Conservation (phyloP, 2,888 invertebrate species). For the Pherbina coryleti region DNA sequence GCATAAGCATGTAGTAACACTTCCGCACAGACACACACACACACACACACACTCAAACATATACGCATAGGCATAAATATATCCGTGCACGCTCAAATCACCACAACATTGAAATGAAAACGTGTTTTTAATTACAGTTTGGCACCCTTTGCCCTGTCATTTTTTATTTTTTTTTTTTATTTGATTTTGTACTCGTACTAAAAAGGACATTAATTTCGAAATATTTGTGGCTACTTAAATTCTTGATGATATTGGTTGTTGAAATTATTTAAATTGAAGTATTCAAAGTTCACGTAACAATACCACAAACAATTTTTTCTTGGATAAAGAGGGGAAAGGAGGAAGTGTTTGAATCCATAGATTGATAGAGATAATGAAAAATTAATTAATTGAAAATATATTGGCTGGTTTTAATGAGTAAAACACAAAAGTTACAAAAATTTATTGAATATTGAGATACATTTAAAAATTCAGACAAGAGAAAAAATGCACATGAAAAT, state of each 20-base stretch:
- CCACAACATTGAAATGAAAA: constrained; percentile 12
- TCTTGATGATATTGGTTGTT: background rate
- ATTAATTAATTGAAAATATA: background rate
- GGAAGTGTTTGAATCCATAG: background rate
- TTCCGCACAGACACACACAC: background rate
- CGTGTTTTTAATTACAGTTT: constrained; percentile 12
- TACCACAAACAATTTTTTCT: no score
- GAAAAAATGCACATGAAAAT: no score
- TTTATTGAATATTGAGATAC: background rate
- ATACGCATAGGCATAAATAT: background rate
- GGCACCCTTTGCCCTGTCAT: background rate
- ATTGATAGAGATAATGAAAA: background rate
- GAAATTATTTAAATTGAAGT: background rate
- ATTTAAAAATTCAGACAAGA: background rate
- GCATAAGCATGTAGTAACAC: background rate
- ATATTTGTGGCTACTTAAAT: constrained; percentile 12
- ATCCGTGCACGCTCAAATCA: background rate
- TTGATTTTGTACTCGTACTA: background rate
- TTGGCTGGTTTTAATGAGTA: no score
- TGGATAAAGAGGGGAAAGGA: no score
- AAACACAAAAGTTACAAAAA: background rate
- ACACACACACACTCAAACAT: background rate
- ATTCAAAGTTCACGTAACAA: no score
- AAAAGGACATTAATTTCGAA: background rate
- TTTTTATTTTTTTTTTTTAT: no score